Percentiles rank a stretch among this genome's conserved stretches.
Evolutionary conservation across 2,113 vertebrate genomes (phyloP).

Genomic region (Toxostoma redivivum): DNA sequence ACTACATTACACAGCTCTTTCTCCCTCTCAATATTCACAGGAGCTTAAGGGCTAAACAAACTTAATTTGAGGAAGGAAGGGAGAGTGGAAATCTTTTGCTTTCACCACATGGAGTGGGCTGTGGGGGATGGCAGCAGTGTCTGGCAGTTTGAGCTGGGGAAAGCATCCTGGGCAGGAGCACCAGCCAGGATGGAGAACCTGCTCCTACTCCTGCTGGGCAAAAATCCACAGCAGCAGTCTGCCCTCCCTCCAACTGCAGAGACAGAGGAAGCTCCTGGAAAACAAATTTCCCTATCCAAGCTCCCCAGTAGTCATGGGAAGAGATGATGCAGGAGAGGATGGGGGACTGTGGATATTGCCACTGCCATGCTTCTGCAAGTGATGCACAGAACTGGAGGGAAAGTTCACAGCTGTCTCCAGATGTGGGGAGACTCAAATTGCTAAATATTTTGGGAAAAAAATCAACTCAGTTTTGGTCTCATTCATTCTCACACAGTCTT

Average conservation of each 20-base stretch:
- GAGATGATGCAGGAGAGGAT: neutral
- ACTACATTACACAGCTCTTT: neutral
- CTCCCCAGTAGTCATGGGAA: accelerated
- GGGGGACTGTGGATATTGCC: accelerated
- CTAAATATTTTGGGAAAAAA: neutral
- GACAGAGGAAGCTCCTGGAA: neutral
- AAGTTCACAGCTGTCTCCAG: neutral
- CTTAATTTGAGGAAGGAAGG: neutral
- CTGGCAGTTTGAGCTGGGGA: neutral
- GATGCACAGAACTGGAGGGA: neutral
- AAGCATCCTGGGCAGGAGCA: neutral
- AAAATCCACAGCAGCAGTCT: neutral
- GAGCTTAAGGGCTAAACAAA: conserved; percentile 54
- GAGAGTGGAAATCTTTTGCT: neutral
- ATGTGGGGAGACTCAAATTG: neutral
- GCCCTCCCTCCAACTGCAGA: neutral
- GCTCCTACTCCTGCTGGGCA: neutral
- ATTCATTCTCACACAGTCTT: accelerated
- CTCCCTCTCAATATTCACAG: neutral
- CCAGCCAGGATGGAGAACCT: neutral
- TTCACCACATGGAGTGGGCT: neutral
- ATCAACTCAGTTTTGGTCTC: neutral
- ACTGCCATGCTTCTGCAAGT: neutral
- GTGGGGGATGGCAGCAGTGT: neutral
- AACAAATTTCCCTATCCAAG: neutral